Percentiles rank a stretch among this genome's conserved stretches.
These are phyloP conservation scores for zebrafish (Danio rerio) DNA, from an alignment of 2,113 vertebrate species.

Conservation along the genomic window GRCz12tu NC_133181.1:34492501-34493000, in stretches of 20 bases:
- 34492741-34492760: conserved; percentile 52
- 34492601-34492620: conserved; percentile 7
- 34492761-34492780: background rate
- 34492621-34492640: conserved; percentile 51
- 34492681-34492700: conserved; percentile 57
- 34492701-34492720: conserved; percentile 2
- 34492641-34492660: conserved; percentile 65
- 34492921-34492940: conserved; percentile 27
- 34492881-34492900: background rate
- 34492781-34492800: background rate
- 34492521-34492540: background rate
- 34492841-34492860: background rate
- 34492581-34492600: conserved; percentile 51
- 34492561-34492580: background rate
- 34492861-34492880: background rate
- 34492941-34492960: conserved; percentile 40
- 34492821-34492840: background rate
- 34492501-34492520: background rate
- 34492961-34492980: conserved; percentile 50
- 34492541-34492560: background rate
- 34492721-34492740: conserved; percentile 3
- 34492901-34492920: conserved; percentile 15
- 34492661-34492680: conserved; percentile 58
- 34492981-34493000: conserved; percentile 39
- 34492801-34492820: background rate